These are phyloP conservation scores for Aulostomus chinensis DNA, from an alignment of 2,797 vertebrate species.

Conservation along the genomic window DNA sequence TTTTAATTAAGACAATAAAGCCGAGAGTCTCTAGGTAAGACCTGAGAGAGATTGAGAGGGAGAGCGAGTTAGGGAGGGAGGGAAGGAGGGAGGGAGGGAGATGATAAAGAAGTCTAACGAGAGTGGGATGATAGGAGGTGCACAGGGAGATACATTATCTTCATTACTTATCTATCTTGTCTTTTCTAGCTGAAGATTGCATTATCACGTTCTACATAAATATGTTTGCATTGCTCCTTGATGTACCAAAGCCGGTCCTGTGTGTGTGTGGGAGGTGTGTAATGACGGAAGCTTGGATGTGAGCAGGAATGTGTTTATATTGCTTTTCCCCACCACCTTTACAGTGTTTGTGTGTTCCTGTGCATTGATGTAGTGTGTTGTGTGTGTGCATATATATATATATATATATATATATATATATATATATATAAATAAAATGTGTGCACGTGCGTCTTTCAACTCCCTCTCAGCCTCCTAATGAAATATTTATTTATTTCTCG, in stretches of 20 bases:
- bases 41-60: constrained; percentile 54
- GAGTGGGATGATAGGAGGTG: constrained; percentile 66
- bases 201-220: no score
- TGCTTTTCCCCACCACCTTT: no score
- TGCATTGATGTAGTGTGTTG: no score
- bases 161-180: constrained; percentile 62
- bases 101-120: constrained; percentile 69
- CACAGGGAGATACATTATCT: constrained; percentile 66
- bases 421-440: no score
- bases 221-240: constrained; percentile 31
- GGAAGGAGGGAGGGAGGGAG: constrained; percentile 17
- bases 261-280: no score
- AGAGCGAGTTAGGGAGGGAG: constrained; percentile 14
- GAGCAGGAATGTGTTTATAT: no score
- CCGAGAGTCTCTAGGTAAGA: constrained; percentile 70
- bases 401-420: no score
- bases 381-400: no score
- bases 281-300: no score
- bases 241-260: background rate
- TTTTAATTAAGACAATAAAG: constrained; percentile 82
- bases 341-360: no score
- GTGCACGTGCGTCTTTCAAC: constrained; percentile 38
- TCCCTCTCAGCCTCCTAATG: constrained; percentile 80
- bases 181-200: no score
- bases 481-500: constrained; percentile 91